These are phyloP conservation scores for Kryphioiulus occultus DNA, from an alignment of 2,888 invertebrate species.

Conservation along the genomic window DNA sequence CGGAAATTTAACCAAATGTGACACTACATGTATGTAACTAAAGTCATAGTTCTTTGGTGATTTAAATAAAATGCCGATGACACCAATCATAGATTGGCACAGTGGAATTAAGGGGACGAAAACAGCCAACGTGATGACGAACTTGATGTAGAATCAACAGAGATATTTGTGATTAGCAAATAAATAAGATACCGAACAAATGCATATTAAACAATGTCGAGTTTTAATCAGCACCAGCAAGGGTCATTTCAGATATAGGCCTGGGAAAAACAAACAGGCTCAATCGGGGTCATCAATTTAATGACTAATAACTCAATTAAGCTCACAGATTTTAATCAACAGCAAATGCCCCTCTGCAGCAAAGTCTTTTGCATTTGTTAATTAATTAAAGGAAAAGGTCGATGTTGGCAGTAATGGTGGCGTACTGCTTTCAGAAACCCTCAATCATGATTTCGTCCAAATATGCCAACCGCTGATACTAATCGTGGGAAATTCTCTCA, in stretches of 20 bases:
- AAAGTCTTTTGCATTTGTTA: not conserved
- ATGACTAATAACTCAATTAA: not conserved
- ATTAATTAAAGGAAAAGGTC: not conserved
- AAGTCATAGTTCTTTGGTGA: not conserved
- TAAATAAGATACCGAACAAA: not conserved
- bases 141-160: not conserved
- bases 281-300: not conserved
- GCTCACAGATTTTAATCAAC: not conserved
- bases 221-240: constrained; percentile 7
- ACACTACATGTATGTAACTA: no score
- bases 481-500: not conserved
- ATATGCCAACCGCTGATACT: not conserved
- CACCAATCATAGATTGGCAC: not conserved
- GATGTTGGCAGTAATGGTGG: not conserved
- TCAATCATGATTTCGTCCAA: not conserved
- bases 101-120: not conserved
- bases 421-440: not conserved
- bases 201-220: constrained; percentile 22
- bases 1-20: no score
- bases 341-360: not conserved
- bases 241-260: not conserved
- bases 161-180: not conserved
- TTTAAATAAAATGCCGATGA: not conserved
- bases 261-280: not conserved
- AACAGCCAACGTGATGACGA: not conserved